Evolutionary conservation across 1,140 invertebrate species (phyloP).

Genomic region (Bicyclus anynana): DNA sequence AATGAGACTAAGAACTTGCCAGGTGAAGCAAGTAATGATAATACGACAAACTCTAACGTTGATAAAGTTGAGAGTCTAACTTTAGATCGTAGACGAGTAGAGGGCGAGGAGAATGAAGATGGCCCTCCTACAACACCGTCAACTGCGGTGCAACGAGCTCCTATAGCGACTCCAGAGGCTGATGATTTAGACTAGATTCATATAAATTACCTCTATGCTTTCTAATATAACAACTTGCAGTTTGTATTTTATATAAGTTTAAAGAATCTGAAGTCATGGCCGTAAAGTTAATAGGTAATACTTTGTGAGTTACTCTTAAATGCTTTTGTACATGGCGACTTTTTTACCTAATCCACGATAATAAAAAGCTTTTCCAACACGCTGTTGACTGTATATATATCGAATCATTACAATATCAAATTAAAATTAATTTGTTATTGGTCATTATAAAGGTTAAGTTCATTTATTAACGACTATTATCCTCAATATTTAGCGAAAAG

Average conservation of each 20-base stretch:
- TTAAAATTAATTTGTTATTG: too few relatives aligned
- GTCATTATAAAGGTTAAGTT: too few relatives aligned
- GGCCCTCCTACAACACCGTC: slow-evolving; percentile 26
- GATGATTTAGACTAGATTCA: slow-evolving; percentile 51
- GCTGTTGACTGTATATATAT: too few relatives aligned
- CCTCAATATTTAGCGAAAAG: too few relatives aligned
- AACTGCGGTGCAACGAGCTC: slow-evolving; percentile 32
- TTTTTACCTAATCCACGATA: too few relatives aligned
- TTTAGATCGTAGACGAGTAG: slow-evolving; percentile 59
- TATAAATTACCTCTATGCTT: slow-evolving; percentile 26
- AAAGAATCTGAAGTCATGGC: slow-evolving; percentile 24
- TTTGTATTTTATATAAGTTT: slow-evolving; percentile 20
- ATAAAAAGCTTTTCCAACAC: too few relatives aligned
- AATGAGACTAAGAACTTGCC: slow-evolving; percentile 25
- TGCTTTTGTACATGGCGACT: background rate
- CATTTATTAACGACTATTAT: too few relatives aligned
- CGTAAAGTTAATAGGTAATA: slow-evolving; percentile 23
- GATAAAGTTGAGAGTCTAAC: slow-evolving; percentile 38
- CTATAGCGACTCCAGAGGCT: slow-evolving; percentile 47
- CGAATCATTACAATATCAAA: too few relatives aligned
- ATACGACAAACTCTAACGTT: slow-evolving; percentile 23
- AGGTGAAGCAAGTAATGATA: slow-evolving; percentile 25
- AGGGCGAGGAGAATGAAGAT: slow-evolving; percentile 25
- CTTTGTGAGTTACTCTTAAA: slow-evolving; percentile 9
- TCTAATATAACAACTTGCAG: slow-evolving; percentile 13